Base-by-base conservation (phyloP, 2,888 invertebrate species). In the Dilophus febrilis region DNA sequence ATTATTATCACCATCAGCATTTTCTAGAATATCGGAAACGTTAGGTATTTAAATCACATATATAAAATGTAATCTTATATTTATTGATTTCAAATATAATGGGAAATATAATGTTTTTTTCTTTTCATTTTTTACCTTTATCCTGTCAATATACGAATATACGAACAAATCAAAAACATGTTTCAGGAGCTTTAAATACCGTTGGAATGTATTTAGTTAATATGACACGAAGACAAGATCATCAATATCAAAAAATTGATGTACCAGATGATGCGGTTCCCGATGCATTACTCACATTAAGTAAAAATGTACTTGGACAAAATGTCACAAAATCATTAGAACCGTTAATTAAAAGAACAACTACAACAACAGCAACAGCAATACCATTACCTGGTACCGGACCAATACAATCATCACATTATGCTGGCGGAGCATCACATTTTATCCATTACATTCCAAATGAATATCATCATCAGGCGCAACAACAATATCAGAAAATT, bases 161-260 rank as follows among this genome's bases (percentile, higher is more conserved):
- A 22, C 4, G 8, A 22, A 22, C 22, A 8, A 22, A 22, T 13
- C 11, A n/a, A 33, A 33, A 10, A 33, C 4, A n/a, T 33, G 4
- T 7, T 2, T 55, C 74, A 4, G 86, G 86, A 27, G 87, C 87
- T 4, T 68, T 88, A 13, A 87, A 87, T 48, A 85, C 86, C 2
- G 81, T 88, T 1, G 87, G 87, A 1, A 75, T 79, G 54, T 84
- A 83, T 54, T 68, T 88, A 47, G 83, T 88, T 1, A 85, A 85
- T 51, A 82, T 84, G 70, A 85, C 78, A 0, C 60, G 75, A 8
- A 60, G 61, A 2, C 56, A 57, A 40, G 48, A 49, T 22, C 44
- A 47, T 1, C 58, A 59, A 14, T 65, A 61, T 40, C 56, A 54
- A 39, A 49, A 46, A 27, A 43, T 35, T 27, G 54, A 53, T 40